These are phyloP conservation scores for Taenioides sp. DNA, from an alignment of 2,797 vertebrate species.

Conservation along the genomic window DNA sequence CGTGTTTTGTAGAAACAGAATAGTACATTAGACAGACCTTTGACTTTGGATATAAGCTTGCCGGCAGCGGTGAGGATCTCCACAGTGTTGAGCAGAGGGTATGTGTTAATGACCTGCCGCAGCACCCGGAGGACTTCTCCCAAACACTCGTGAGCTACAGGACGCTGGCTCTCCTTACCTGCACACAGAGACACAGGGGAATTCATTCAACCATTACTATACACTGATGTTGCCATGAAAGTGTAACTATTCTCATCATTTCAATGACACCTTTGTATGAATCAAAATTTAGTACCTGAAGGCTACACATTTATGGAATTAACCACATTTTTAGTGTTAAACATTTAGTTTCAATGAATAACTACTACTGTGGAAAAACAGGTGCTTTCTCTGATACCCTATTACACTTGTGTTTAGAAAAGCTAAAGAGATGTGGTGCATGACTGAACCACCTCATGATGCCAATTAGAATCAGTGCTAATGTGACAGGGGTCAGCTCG, in stretches of 20 bases:
- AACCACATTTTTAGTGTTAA: neutral
- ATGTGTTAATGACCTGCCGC: slow-evolving; percentile 89
- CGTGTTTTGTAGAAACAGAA: neutral
- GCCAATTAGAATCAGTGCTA: neutral
- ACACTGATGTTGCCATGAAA: neutral
- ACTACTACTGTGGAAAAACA: neutral
- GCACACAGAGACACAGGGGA: slow-evolving; percentile 10
- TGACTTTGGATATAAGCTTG: slow-evolving; percentile 93
- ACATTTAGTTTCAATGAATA: no score
- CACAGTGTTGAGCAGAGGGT: slow-evolving; percentile 93
- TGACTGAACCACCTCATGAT: slow-evolving; percentile 20
- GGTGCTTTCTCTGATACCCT: neutral
- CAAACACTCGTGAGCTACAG: slow-evolving; percentile 88
- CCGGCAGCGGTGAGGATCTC: slow-evolving; percentile 93
- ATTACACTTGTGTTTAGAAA: neutral
- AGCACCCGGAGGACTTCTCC: slow-evolving; percentile 91
- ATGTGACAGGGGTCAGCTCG: slow-evolving; percentile 26
- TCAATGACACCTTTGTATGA: neutral
- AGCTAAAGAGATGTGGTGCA: neutral
- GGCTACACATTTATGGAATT: neutral
- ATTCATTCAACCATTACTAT: neutral
- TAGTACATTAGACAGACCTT: slow-evolving; percentile 78
- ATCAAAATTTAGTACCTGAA: neutral
- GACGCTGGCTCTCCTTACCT: slow-evolving; percentile 87
- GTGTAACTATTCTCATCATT: neutral